Conservation (phyloP, 2,113 vertebrate genomes). For the Mellivora capensis region DNA sequence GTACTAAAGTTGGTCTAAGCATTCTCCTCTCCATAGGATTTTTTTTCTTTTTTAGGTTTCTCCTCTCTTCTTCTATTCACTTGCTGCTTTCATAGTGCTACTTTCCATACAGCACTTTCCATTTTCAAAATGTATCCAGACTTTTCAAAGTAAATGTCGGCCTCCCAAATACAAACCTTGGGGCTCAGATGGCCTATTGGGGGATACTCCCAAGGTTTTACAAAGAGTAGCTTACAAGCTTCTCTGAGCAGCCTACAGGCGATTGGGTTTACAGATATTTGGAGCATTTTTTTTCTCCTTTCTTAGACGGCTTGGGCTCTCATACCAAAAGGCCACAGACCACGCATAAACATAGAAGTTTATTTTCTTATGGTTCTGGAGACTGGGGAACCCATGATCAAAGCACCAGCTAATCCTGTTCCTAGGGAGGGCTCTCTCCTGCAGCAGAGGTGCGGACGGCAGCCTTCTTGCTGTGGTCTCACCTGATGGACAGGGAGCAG, state of each 20-base stretch:
- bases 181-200: neutral
- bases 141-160: neutral
- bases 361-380: neutral
- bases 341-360: neutral
- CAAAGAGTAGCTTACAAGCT: neutral
- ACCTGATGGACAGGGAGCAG: neutral
- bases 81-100: neutral
- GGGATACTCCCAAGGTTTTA: neutral
- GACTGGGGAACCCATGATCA: neutral
- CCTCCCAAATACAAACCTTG: neutral
- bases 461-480: neutral
- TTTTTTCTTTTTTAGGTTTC: neutral
- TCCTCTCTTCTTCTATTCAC: neutral
- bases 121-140: neutral
- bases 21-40: neutral
- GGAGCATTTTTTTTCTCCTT: neutral
- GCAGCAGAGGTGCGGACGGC: neutral
- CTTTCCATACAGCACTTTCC: neutral
- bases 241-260: neutral
- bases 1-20: neutral
- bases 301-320: neutral
- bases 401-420: neutral
- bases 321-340: neutral
- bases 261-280: neutral
- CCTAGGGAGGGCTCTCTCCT: neutral